Percentiles rank a stretch among this genome's conserved stretches.
Evolutionary conservation across 2,888 invertebrate genomes (phyloP).

Genomic region (Caenorhabditis sp.): DNA sequence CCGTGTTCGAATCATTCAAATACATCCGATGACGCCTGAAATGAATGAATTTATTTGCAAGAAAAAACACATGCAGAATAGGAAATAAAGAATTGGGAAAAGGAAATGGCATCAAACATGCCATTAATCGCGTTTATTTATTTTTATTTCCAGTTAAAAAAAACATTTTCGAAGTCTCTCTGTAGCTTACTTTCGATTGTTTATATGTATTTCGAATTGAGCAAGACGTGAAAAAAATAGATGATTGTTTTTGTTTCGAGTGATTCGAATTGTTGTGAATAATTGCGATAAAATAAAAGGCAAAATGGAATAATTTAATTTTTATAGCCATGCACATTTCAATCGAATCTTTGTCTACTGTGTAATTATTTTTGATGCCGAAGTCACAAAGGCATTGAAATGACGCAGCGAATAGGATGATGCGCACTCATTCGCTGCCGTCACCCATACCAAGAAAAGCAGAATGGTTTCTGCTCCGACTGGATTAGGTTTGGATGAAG

Average conservation of each 20-base stretch:
- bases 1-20: constrained; percentile 60
- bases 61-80: neutral
- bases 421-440: constrained; percentile 5
- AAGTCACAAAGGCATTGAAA: neutral
- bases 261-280: no score
- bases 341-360: constrained; percentile 4
- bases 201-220: no score
- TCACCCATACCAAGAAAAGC: neutral
- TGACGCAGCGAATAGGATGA: constrained; percentile 9
- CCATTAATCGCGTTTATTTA: constrained; percentile 37
- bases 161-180: no score
- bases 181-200: no score
- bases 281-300: no score
- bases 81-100: neutral
- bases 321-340: constrained; percentile 6
- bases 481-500: neutral
- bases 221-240: no score
- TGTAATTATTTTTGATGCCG: constrained; percentile 18
- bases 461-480: neutral
- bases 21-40: constrained; percentile 56
- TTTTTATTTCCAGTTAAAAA: neutral
- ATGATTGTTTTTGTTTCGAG: no score
- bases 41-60: constrained; percentile 33
- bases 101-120: constrained; percentile 9
- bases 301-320: constrained; percentile 5